Evolutionary conservation across 2,113 vertebrate species (phyloP).

Genomic region (Etia nguti): DNA sequence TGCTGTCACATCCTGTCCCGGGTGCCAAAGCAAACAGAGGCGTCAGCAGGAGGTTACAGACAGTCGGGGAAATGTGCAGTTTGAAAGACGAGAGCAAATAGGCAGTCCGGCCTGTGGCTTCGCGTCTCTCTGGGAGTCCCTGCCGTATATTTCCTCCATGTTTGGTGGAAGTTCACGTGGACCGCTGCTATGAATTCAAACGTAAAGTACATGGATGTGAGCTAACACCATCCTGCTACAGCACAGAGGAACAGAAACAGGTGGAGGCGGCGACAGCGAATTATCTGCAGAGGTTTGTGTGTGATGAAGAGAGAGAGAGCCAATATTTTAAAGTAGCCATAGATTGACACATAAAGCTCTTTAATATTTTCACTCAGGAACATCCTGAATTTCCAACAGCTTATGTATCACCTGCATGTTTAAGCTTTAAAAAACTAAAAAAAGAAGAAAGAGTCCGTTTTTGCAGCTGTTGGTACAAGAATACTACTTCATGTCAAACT

Average conservation of each 20-base stretch:
- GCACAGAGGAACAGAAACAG: neutral
- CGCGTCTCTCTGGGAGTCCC: neutral
- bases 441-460: neutral
- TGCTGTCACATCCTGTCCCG: constrained; percentile 17
- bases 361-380: neutral
- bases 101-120: neutral
- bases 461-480: neutral
- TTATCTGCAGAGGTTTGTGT: neutral
- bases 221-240: neutral
- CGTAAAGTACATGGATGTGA: neutral
- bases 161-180: neutral
- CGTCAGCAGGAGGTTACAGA: neutral
- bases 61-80: neutral
- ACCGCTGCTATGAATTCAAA: neutral
- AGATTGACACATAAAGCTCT: neutral
- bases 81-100: constrained; percentile 45
- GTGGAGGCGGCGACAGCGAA: neutral
- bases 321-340: neutral
- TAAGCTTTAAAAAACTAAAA: neutral
- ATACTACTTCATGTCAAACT: neutral
- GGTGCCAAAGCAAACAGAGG: constrained; percentile 40
- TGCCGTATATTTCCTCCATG: neutral
- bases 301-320: neutral
- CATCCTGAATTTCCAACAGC: neutral
- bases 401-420: neutral